Percentiles rank a stretch among this genome's conserved stretches.
Conservation (phyloP, 2,797 vertebrate species). For the Myotis vivesi region DNA sequence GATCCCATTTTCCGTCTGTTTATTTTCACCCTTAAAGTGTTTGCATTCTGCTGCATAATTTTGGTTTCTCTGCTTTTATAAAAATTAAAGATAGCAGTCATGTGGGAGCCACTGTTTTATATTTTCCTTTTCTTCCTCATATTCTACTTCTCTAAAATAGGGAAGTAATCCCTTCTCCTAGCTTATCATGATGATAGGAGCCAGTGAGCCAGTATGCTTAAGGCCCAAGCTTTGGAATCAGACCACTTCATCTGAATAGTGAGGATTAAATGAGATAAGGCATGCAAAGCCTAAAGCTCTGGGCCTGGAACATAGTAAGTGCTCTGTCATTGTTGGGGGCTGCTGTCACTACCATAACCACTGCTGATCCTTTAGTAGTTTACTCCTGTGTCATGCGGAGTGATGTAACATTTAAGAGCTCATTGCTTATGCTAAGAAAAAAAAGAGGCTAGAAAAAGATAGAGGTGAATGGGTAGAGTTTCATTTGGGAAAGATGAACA, state of each 20-base stretch:
- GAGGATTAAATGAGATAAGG: not conserved
- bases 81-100: not conserved
- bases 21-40: constrained; percentile 25
- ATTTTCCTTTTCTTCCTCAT: not conserved
- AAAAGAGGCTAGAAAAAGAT: not conserved
- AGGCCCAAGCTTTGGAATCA: not conserved
- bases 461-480: not conserved
- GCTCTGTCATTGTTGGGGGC: not conserved
- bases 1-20: not conserved
- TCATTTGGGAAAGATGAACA: constrained; percentile 2
- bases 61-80: constrained; percentile 11
- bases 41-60: constrained; percentile 3
- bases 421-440: not conserved
- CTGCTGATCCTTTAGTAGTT: not conserved
- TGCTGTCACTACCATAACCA: not conserved
- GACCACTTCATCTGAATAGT: not conserved
- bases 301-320: not conserved
- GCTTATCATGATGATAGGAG: not conserved
- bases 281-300: not conserved
- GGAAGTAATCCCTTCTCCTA: not conserved
- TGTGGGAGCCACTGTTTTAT: not conserved
- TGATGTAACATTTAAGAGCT: not conserved
- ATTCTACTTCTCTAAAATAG: not conserved
- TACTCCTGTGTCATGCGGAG: not conserved
- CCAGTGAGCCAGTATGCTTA: not conserved